Conservation (phyloP, 2,113 vertebrate genomes). For the Pica pica region DNA sequence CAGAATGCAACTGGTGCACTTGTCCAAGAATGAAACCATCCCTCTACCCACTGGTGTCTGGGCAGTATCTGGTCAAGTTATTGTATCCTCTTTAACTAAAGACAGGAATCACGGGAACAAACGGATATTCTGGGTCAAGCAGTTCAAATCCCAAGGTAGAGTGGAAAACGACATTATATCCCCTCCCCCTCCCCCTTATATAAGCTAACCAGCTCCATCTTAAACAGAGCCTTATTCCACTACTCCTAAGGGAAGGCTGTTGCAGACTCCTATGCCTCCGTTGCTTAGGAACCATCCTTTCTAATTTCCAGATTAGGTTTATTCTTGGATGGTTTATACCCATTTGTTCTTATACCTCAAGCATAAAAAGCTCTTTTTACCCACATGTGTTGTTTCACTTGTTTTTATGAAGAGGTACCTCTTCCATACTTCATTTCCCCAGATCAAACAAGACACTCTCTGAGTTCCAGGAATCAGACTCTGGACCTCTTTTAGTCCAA, state of each 20-base stretch:
- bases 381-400: background rate
- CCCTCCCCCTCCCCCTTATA: background rate
- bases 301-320: conserved; percentile 36
- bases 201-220: conserved; percentile 6
- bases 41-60: background rate
- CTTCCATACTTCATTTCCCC: background rate
- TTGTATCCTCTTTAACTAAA: background rate
- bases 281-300: conserved; percentile 61
- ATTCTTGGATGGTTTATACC: conserved; percentile 36
- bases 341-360: conserved; percentile 4
- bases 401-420: background rate
- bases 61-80: background rate
- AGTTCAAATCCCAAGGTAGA: background rate
- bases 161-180: background rate
- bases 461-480: background rate
- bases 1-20: background rate
- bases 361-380: background rate
- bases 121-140: rapidly evolving
- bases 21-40: background rate
- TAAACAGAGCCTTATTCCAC: background rate
- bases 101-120: background rate
- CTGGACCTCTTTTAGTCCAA: background rate
- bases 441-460: background rate
- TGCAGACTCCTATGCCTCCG: background rate
- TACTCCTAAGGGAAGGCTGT: conserved; percentile 20